phyloP scores from a whole-genome alignment of 2,888 invertebrate genomes.

The Drosophila atroscutellata region DNA sequence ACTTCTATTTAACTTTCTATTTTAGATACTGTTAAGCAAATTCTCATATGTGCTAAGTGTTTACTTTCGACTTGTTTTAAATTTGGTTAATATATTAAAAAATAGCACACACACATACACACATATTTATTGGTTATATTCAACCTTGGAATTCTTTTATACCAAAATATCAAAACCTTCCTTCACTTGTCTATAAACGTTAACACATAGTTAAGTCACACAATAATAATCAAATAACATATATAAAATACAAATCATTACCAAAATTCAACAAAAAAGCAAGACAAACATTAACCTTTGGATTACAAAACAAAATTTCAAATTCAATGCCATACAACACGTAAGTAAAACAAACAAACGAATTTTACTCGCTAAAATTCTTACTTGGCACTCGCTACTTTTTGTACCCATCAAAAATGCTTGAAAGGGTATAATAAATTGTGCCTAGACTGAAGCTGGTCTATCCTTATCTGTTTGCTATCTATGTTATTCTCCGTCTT shows the following conservation, averaged over 20 bases:
- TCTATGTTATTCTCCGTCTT: not conserved
- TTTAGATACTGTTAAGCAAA: constrained; percentile 34
- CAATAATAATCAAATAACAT: constrained; percentile 15
- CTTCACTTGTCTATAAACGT: constrained; percentile 5
- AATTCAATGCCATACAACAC: constrained; percentile 36
- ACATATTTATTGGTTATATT: not conserved
- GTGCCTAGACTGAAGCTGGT: not conserved
- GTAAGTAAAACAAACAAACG: constrained; percentile 47
- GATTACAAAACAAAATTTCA: constrained; percentile 47
- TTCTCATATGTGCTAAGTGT: constrained; percentile 55
- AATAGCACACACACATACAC: not conserved
- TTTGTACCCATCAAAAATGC: constrained; percentile 5
- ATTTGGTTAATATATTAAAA: constrained; percentile 14
- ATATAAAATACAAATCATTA: constrained; percentile 29
- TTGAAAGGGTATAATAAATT: not conserved
- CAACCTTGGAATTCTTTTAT: constrained; percentile 12
- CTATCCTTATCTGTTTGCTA: not conserved
- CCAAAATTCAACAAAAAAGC: constrained; percentile 24
- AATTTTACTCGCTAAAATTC: constrained; percentile 15
- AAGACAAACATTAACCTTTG: constrained; percentile 23
- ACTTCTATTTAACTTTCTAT: not conserved
- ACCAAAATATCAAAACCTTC: constrained; percentile 27
- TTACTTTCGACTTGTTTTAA: constrained; percentile 43
- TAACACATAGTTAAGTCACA: constrained; percentile 3
- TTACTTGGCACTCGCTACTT: constrained; percentile 5